A percentile compares a stretch with the other conserved stretches of the same genome.
phyloP scores from a whole-genome alignment of 2,797 vertebrate genomes.

The Champsocephalus gunnari region DNA sequence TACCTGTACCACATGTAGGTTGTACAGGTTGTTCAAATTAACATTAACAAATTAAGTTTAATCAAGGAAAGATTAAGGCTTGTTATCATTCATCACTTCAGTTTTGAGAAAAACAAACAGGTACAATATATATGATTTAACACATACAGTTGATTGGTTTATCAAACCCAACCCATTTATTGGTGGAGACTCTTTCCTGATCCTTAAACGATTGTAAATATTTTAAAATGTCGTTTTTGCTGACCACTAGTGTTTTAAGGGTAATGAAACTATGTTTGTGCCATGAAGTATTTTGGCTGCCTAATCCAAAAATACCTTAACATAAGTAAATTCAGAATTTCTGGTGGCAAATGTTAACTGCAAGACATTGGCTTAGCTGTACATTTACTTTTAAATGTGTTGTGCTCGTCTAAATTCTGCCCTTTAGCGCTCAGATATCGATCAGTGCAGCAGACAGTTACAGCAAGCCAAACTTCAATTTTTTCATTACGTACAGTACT shows the following conservation, averaged over 20 bases:
- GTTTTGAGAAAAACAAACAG: background rate
- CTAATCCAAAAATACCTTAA: no score
- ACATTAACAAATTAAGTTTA: background rate
- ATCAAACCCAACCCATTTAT: background rate
- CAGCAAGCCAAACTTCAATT: background rate
- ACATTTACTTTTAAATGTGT: background rate
- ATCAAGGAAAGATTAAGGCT: background rate
- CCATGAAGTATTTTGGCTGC: background rate
- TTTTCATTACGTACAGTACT: background rate
- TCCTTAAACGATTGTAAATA: background rate
- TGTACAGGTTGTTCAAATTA: no score
- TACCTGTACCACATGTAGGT: no score
- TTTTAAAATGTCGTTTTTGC: background rate
- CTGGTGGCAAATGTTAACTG: background rate
- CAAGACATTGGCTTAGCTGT: background rate
- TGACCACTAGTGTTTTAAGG: background rate
- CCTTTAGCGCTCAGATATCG: background rate
- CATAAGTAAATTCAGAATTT: no score
- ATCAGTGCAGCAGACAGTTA: background rate
- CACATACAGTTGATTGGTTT: background rate
- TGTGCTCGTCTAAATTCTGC: background rate
- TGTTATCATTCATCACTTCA: background rate
- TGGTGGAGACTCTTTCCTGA: background rate
- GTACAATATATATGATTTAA: no score
- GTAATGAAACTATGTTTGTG: background rate